Base-by-base conservation (phyloP, 2,888 invertebrate genomes). In the Campaea margaritaria region DNA sequence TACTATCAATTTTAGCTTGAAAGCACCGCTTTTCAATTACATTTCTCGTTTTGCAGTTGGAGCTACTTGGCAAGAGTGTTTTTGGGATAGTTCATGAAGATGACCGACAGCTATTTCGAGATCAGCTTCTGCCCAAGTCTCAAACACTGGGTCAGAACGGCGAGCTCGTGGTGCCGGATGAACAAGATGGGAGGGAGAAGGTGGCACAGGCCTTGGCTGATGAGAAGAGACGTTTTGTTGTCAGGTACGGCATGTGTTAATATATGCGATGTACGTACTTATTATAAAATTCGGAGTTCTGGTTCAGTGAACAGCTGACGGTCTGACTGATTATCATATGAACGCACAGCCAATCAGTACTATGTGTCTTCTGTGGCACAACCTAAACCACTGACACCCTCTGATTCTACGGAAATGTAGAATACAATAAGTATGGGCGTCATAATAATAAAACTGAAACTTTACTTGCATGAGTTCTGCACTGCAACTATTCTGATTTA, bases 61-160 rank as follows among this genome's bases (percentile, higher is more conserved):
- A 98, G 79, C 93, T 98, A 70, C 94, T 98, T 82, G 98, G 98
- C 11, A 96, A 97, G 82, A 96, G 95, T 63, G 89, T 99, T 60
- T 95, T 95, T 79, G 95, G 94, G 70, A 95, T 97, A 74, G 94
- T 96, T 10, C 96, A 96, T 79, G 95, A 95, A 1, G 96, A 96
- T 34, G 98, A 99, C 84, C 83, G 85, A 93, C 94, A n/a, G 94
- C 95, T 77, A 96, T 88, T 98, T 52, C 93, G 93, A 49, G 93
- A 94, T 49, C 95, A 95, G 71, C 87, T 97, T 61, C 93, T 93
- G 80, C 94, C 94, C 0, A 85, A 82, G 34, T 86, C 85, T n/a
- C 80, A 80, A 28, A 65, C 71, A 12, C 68, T 93, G 65, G 94
- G 91, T n/a, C 83, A 78, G 46, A 93, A 85, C 70, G 94, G 94